phyloP scores from a whole-genome alignment of 1,140 invertebrate genomes.

The Linepithema humile region DNA sequence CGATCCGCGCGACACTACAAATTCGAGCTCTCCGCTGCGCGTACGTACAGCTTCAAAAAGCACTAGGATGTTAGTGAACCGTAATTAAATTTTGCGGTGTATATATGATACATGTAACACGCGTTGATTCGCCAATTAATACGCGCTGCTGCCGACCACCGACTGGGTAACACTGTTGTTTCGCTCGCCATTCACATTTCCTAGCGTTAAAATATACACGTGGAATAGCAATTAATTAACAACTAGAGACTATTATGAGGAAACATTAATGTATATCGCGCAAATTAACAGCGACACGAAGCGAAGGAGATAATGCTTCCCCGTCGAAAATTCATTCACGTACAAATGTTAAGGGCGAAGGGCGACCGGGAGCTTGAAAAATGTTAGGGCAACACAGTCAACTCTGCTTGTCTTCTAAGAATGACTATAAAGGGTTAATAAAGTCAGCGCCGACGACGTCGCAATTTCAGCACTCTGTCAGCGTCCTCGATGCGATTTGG shows the following conservation, averaged over 20 bases:
- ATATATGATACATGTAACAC: constrained; percentile 52
- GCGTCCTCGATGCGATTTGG: constrained; percentile 12
- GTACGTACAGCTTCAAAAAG: constrained; percentile 23
- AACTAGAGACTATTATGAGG: constrained; percentile 7
- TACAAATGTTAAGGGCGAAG: not conserved
- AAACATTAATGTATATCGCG: not conserved
- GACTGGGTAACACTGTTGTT: constrained; percentile 27
- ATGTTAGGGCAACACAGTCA: too few relatives aligned
- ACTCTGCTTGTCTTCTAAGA: not conserved
- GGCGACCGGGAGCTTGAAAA: not conserved
- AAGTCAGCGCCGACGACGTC: constrained; percentile 18
- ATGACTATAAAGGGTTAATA: not conserved
- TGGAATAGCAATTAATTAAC: constrained; percentile 35
- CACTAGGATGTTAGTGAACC: constrained; percentile 24
- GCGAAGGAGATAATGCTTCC: not conserved
- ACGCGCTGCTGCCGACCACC: not conserved
- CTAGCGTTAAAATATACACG: not conserved
- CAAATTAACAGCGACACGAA: not conserved
- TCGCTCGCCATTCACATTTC: constrained; percentile 16
- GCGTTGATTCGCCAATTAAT: constrained; percentile 58
- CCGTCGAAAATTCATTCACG: not conserved
- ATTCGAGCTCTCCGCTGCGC: not conserved
- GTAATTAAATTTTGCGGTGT: constrained; percentile 47
- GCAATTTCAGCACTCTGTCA: constrained; percentile 28
- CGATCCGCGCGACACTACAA: constrained; percentile 42